Conservation (phyloP, 2,113 vertebrate genomes). For the Apistogramma diplotaenia region DNA sequence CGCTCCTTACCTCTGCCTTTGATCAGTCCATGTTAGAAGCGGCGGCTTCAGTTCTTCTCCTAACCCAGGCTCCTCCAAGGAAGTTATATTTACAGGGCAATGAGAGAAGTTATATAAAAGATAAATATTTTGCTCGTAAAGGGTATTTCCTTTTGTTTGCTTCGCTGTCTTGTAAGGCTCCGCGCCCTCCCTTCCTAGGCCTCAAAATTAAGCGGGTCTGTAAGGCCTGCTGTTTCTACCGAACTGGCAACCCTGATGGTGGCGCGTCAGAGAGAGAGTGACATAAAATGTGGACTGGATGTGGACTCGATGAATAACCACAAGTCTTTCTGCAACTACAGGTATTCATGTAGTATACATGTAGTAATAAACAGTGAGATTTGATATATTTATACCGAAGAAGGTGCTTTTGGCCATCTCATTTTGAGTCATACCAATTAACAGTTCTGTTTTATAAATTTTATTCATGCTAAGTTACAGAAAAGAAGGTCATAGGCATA, state of each 20-base stretch:
- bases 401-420: too few relatives aligned
- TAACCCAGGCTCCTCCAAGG: neutral
- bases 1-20: slow-evolving; percentile 33
- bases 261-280: slow-evolving; percentile 19
- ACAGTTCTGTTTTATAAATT: neutral
- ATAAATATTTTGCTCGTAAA: neutral
- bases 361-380: too few relatives aligned
- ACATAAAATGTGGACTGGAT: slow-evolving; percentile 35
- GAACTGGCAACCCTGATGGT: slow-evolving; percentile 55
- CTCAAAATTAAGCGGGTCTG: rapidly evolving
- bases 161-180: slow-evolving; percentile 28
- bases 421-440: neutral
- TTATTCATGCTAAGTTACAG: neutral
- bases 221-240: neutral
- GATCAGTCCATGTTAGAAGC: slow-evolving; percentile 1
- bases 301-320: too few relatives aligned
- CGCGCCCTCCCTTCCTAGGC: neutral
- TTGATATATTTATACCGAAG: too few relatives aligned
- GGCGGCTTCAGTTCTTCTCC: neutral
- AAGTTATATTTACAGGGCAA: neutral
- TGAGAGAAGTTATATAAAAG: neutral
- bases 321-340: too few relatives aligned
- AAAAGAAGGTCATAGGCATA: neutral
- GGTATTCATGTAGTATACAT: too few relatives aligned
- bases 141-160: slow-evolving; percentile 52